Evolutionary conservation across 2,888 invertebrate genomes (phyloP), one percentile per base, ranked within the genome.

Genomic region (Nephrotoma guestfalica): DNA sequence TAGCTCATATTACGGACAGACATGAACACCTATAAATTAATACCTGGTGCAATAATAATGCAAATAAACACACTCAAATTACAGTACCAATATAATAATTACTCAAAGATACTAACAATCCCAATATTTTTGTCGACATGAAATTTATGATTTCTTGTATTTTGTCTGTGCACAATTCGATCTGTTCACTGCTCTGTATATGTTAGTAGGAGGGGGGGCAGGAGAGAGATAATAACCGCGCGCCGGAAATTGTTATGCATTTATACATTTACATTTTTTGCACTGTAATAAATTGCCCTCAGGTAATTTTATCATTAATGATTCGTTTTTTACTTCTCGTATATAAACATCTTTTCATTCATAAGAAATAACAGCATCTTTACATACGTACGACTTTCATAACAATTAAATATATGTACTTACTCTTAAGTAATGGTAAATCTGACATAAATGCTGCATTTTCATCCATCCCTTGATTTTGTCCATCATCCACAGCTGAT

Each of bases 381-480:
- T 71, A 30, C 4, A 71, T 18, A 43, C 11, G 43, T 1, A 43
- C 11, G 43, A 2, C 30, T 30, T 30, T 30, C 30, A 30, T 30
- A 30, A 30, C 30, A 30, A 3, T 43, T 43, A 9, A 71, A 30
- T 18, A 30, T 71, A 71, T 18, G 9, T 90, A 94, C 96, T 96
- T 92, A 97, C 97, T 97, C 95, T 97, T 97, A 90, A 97, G 93
- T 90, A 97, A 93, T 89, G 97, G 97, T 91, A 97, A 93, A 91
- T 97, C 97, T 89, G 96, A 96, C 94, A 97, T 97, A 92, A 97
- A 97, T 86, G 96, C 96, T 88, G 95, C 94, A 89, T 96, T 96
- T 90, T 97, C 97, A 91, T 97, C 97, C 92, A 97, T 95, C 89
- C 95, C 95, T 89, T 96, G 94, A 91, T 96, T 96, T 95, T 96